Evolutionary conservation across 2,888 invertebrate species (phyloP).

Genomic region (Drosophila crucigera): DNA sequence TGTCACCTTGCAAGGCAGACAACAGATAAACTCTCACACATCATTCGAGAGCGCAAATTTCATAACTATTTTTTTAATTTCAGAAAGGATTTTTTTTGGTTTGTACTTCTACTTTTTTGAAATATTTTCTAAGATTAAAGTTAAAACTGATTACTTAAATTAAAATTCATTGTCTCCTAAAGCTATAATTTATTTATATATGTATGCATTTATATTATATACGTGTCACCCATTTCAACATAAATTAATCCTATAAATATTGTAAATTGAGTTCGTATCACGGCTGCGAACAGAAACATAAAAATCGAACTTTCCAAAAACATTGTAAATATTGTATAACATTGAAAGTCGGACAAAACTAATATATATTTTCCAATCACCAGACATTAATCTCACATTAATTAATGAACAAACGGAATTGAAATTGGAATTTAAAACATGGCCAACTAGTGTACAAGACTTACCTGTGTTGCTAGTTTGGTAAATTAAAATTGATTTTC

Average conservation of each 20-base stretch:
- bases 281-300: not conserved
- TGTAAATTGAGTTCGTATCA: not conserved
- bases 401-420: not conserved
- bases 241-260: not conserved
- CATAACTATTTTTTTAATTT: not conserved
- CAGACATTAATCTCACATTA: not conserved
- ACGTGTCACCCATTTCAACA: not conserved
- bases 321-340: not conserved
- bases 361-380: not conserved
- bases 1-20: no score
- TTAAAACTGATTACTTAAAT: not conserved
- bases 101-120: not conserved
- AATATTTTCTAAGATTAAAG: not conserved
- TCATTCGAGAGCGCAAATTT: not conserved
- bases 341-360: not conserved
- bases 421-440: not conserved
- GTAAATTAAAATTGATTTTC: constrained; percentile 44
- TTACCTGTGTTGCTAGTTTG: not conserved
- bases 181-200: not conserved
- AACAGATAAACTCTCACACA: no score
- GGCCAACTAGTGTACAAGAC: no score
- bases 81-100: not conserved
- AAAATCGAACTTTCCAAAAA: not conserved
- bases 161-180: not conserved
- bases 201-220: not conserved